phyloP scores from a whole-genome alignment of 1,140 invertebrate species.

The Galleria mellonella region DNA sequence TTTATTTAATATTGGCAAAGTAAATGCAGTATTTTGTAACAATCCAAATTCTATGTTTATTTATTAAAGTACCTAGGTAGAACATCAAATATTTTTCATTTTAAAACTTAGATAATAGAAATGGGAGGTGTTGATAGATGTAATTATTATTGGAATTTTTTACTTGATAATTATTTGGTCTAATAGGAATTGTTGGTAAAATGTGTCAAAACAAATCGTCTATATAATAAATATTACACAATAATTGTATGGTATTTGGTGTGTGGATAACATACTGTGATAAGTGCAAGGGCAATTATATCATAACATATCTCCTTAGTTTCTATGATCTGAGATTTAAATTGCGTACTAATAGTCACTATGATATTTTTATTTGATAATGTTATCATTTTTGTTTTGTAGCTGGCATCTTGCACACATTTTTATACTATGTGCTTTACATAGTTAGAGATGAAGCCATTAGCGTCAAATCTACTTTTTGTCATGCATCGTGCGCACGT shows the following conservation, averaged over 20 bases:
- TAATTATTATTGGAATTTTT: background rate
- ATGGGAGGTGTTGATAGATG: too few relatives aligned
- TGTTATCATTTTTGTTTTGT: background rate
- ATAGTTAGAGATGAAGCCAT: background rate
- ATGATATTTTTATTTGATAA: background rate
- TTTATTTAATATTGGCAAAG: conserved; percentile 38
- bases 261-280: background rate
- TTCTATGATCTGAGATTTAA: conserved; percentile 1
- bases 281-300: background rate
- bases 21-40: conserved; percentile 20
- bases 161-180: background rate
- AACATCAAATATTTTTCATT: too few relatives aligned
- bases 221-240: background rate
- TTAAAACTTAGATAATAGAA: conserved; percentile 1
- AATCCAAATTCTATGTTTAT: conserved; percentile 20
- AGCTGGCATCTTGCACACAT: background rate
- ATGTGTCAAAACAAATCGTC: too few relatives aligned
- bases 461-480: background rate
- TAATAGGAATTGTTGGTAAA: background rate
- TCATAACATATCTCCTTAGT: background rate
- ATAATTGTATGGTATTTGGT: too few relatives aligned
- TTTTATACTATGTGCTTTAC: background rate
- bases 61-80: conserved; percentile 9
- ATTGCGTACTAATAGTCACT: conserved; percentile 1
- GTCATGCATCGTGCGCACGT: too few relatives aligned